Evolutionary conservation across 2,888 invertebrate genomes (phyloP).

Genomic region (Pterobdella sp.): DNA sequence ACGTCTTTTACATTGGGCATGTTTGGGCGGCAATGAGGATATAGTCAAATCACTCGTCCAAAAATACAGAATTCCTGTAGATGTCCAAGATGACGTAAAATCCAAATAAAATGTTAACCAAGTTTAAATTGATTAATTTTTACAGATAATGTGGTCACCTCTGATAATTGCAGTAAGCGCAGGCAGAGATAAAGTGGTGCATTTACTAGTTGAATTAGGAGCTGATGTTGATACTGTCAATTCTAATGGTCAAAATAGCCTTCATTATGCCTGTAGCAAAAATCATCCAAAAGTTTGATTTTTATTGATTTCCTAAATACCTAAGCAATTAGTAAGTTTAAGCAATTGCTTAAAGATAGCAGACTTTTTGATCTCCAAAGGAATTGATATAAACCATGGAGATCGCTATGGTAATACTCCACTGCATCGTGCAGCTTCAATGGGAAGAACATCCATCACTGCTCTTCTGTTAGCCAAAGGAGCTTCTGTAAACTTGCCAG

Average conservation of each 20-base stretch:
- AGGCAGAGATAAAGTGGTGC: conserved; percentile 17
- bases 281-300: conserved; percentile 21
- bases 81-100: conserved; percentile 23
- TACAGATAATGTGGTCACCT: conserved; percentile 24
- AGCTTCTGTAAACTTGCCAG: neutral
- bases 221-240: conserved; percentile 24
- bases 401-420: conserved; percentile 24
- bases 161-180: conserved; percentile 21
- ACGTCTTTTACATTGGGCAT: conserved; percentile 21
- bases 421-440: conserved; percentile 6
- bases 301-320: neutral
- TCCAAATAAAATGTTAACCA: neutral
- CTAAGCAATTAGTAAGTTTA: no score
- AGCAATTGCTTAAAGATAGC: conserved; percentile 21
- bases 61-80: neutral
- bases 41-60: conserved; percentile 18
- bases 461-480: neutral
- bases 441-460: conserved; percentile 13
- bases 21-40: conserved; percentile 9
- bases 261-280: conserved; percentile 26
- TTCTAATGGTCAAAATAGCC: conserved; percentile 12
- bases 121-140: neutral
- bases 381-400: neutral
- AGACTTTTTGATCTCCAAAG: conserved; percentile 6
- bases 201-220: conserved; percentile 14